A percentile compares a stretch with the other conserved stretches of the same genome.
These are phyloP conservation scores for Schrankia costaestrigalis DNA, from an alignment of 2,888 invertebrate genomes.

Conservation along the genomic window DNA sequence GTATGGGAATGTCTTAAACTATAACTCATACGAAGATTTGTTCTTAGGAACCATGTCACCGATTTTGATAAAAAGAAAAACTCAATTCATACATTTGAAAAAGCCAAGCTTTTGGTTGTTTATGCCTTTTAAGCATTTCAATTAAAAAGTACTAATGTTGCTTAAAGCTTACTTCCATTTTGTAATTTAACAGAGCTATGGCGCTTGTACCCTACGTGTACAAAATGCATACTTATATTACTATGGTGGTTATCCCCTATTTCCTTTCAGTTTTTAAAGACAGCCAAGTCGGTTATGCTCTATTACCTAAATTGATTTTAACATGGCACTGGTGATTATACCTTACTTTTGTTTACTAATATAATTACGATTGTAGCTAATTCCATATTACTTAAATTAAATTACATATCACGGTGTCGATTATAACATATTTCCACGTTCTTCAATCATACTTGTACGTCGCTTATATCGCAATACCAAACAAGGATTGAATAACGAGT, in stretches of 20 bases:
- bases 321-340: background rate
- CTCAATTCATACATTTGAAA: too few relatives aligned
- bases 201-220: background rate
- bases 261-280: background rate
- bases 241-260: background rate
- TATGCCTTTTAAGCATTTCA: constrained; percentile 8
- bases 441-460: background rate
- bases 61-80: too few relatives aligned
- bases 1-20: too few relatives aligned
- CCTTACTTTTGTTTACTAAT: background rate
- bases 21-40: too few relatives aligned
- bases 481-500: background rate
- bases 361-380: background rate
- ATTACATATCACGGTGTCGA: background rate
- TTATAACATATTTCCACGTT: background rate
- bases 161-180: constrained; percentile 8
- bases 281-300: background rate
- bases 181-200: constrained; percentile 3
- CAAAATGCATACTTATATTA: background rate
- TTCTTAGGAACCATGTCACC: too few relatives aligned
- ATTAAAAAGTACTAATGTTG: constrained; percentile 6
- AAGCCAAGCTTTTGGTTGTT: constrained; percentile 3
- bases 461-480: background rate
- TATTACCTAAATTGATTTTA: background rate
- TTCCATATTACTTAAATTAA: background rate